Evolutionary conservation across 2,797 vertebrate species (phyloP).

Genomic region (Sebastes dallii): DNA sequence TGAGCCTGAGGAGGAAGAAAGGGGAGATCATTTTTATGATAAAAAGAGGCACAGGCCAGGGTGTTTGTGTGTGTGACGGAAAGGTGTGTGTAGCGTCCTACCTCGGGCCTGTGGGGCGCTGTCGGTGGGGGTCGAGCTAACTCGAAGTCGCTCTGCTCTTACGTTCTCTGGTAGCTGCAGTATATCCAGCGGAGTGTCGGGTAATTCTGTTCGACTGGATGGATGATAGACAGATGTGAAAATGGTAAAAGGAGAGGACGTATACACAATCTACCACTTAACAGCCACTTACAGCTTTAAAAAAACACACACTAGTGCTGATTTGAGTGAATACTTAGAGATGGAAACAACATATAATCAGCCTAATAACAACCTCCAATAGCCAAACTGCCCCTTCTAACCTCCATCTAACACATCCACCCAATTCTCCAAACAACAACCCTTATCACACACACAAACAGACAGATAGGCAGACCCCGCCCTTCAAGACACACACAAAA

Average conservation of each 20-base stretch:
- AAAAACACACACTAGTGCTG: slow-evolving; percentile 34
- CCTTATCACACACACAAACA: slow-evolving; percentile 28
- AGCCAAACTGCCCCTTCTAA: slow-evolving; percentile 58
- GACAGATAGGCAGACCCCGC: slow-evolving; percentile 35
- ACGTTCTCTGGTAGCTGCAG: slow-evolving; percentile 86
- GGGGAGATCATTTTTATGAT: neutral
- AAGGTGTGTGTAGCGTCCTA: slow-evolving; percentile 45
- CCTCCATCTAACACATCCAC: slow-evolving; percentile 56
- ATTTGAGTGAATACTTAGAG: slow-evolving; percentile 71
- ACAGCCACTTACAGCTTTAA: slow-evolving; percentile 54
- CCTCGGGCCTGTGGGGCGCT: slow-evolving; percentile 81
- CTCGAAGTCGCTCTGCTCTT: slow-evolving; percentile 75
- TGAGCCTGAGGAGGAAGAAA: slow-evolving; percentile 61
- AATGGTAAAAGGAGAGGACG: slow-evolving; percentile 11
- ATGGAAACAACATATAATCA: slow-evolving; percentile 76
- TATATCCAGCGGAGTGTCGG: slow-evolving; percentile 87
- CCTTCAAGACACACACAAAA: slow-evolving; percentile 48
- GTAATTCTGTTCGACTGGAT: slow-evolving; percentile 84
- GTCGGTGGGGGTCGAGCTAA: slow-evolving; percentile 67
- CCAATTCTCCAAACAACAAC: slow-evolving; percentile 38
- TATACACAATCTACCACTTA: slow-evolving; percentile 63
- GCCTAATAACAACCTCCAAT: slow-evolving; percentile 64
- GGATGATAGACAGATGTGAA: neutral
- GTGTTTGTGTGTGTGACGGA: neutral
- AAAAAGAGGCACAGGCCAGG: neutral